Conservation (phyloP, 2,113 vertebrate species). For the Petromus typicus region DNA sequence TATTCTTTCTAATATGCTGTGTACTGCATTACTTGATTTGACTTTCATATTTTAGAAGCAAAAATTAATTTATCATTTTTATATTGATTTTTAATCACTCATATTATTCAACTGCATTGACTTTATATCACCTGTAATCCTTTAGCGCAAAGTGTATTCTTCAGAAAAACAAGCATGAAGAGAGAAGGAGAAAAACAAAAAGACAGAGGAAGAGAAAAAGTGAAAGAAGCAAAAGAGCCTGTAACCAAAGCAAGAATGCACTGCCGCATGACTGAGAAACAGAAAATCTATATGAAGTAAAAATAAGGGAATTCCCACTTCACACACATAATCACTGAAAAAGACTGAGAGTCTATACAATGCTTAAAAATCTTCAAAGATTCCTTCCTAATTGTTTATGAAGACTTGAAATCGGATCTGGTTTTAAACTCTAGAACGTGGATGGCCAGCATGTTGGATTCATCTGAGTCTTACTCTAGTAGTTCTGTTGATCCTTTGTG, state of each 20-base stretch:
- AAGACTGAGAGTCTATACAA: too few relatives aligned
- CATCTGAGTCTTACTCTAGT: background rate
- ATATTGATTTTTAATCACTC: constrained; percentile 63
- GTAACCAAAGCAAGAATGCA: background rate
- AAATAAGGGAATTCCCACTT: too few relatives aligned
- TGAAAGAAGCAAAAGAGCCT: background rate
- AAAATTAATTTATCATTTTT: constrained; percentile 58
- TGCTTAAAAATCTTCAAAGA: too few relatives aligned
- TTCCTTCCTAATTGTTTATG: too few relatives aligned
- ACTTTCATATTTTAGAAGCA: constrained; percentile 45
- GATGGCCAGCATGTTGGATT: too few relatives aligned
- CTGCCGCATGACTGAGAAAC: background rate
- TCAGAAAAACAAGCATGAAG: background rate
- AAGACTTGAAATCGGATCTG: background rate
- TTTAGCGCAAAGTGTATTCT: background rate
- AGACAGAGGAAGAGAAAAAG: background rate
- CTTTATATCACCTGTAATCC: background rate
- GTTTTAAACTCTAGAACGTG: background rate
- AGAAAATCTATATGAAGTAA: background rate
- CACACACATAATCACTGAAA: too few relatives aligned
- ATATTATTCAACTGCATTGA: constrained; percentile 46
- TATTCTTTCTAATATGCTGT: background rate
- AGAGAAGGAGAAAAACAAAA: background rate
- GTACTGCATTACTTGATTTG: constrained; percentile 15
- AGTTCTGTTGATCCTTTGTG: background rate